Percentiles rank a stretch among this genome's conserved stretches.
Conservation (phyloP, 2,888 invertebrate species). For the Kuschelorhynchus macadamiae region DNA sequence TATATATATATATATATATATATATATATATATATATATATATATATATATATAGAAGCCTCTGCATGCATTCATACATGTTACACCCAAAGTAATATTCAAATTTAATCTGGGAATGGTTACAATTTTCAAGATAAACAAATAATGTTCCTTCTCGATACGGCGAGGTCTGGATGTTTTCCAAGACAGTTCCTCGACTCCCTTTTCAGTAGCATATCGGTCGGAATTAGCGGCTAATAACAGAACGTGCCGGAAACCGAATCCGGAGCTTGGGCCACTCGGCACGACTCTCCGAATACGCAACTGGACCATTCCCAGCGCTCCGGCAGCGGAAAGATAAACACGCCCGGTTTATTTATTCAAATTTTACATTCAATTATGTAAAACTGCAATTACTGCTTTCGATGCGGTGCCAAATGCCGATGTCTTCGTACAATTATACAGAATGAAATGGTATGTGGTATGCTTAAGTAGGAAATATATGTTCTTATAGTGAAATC, state of each 20-base stretch:
- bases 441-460: no score
- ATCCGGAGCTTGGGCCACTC: conserved; percentile 64
- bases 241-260: conserved; percentile 65
- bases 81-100: not conserved
- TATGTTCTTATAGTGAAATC: no score
- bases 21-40: no score
- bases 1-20: no score
- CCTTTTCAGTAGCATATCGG: conserved; percentile 2
- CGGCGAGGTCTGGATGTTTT: not conserved
- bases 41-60: no score
- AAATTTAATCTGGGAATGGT: not conserved
- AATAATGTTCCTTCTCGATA: not conserved
- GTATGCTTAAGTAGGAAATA: no score
- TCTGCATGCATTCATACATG: not conserved
- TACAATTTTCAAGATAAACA: not conserved
- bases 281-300: conserved; percentile 56
- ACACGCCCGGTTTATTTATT: conserved; percentile 42
- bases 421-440: no score
- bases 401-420: not conserved
- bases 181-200: conserved; percentile 1
- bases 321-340: conserved; percentile 32
- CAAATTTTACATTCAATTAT: conserved; percentile 46
- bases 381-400: conserved; percentile 4
- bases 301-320: conserved; percentile 47
- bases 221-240: conserved; percentile 65